Conservation (phyloP, 2,888 invertebrate species). For the Cataglyphis livida region DNA sequence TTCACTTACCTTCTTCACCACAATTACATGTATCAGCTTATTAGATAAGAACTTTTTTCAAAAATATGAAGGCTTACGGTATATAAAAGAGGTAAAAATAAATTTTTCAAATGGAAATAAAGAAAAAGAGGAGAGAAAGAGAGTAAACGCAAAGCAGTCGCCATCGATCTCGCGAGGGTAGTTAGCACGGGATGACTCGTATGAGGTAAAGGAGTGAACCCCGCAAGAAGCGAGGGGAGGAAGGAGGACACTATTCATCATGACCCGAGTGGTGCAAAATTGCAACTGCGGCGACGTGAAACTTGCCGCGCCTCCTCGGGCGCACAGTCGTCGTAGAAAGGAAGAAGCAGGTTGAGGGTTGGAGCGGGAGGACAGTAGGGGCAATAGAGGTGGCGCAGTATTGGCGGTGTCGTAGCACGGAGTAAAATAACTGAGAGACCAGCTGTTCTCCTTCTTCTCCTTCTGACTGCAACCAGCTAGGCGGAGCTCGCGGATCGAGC, state of each 20-base stretch:
- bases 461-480: slow-evolving; percentile 73
- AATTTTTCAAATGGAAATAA: slow-evolving; percentile 12
- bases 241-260: slow-evolving; percentile 65
- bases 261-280: slow-evolving; percentile 60
- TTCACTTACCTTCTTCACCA: not conserved
- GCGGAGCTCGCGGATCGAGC: slow-evolving; percentile 66
- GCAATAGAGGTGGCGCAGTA: slow-evolving; percentile 70
- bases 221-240: slow-evolving; percentile 2
- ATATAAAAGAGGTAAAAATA: not conserved
- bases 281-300: slow-evolving; percentile 73
- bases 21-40: not conserved
- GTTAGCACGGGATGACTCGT: slow-evolving; percentile 24
- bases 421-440: slow-evolving; percentile 76
- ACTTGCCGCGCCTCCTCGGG: slow-evolving; percentile 69
- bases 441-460: slow-evolving; percentile 64
- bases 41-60: not conserved
- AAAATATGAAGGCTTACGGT: not conserved
- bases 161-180: slow-evolving; percentile 27
- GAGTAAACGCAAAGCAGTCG: slow-evolving; percentile 23
- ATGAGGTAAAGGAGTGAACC: slow-evolving; percentile 9
- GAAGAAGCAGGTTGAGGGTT: slow-evolving; percentile 72
- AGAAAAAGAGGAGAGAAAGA: not conserved
- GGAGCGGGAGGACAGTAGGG: slow-evolving; percentile 44
- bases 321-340: slow-evolving; percentile 60
- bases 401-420: slow-evolving; percentile 68